Percentiles rank a stretch among this genome's conserved stretches.
phyloP scores from a whole-genome alignment of 2,888 invertebrate species.

The Yponomeuta plumbellus region DNA sequence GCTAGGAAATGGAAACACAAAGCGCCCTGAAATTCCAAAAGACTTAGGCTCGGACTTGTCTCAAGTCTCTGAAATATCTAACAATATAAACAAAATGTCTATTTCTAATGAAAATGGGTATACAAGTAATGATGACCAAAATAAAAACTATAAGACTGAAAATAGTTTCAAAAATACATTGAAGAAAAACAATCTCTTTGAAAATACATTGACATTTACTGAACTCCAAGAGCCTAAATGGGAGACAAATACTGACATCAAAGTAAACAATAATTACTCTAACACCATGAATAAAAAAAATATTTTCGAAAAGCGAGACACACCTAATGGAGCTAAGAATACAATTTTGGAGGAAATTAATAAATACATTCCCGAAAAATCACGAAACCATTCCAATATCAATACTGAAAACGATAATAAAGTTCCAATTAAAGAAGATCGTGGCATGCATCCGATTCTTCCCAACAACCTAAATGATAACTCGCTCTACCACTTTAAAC shows the following conservation, averaged over 20 bases:
- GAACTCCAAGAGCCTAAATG: slow-evolving; percentile 40
- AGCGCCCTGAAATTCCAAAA: slow-evolving; percentile 29
- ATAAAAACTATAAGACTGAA: slow-evolving; percentile 47
- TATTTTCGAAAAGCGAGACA: slow-evolving; percentile 53
- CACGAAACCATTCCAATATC: slow-evolving; percentile 30
- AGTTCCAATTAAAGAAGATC: slow-evolving; percentile 35
- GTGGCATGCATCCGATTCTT: slow-evolving; percentile 35
- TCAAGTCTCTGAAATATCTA: slow-evolving; percentile 28
- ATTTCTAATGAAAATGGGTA: slow-evolving; percentile 45
- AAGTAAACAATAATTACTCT: slow-evolving; percentile 46
- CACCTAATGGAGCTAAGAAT: slow-evolving; percentile 19
- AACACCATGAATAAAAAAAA: slow-evolving; percentile 61
- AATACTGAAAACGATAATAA: slow-evolving; percentile 34
- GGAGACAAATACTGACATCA: slow-evolving; percentile 42
- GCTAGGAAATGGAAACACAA: neutral
- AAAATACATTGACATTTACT: slow-evolving; percentile 47
- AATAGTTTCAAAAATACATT: slow-evolving; percentile 42
- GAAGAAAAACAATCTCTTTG: slow-evolving; percentile 41
- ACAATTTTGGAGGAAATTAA: slow-evolving; percentile 2
- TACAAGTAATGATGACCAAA: slow-evolving; percentile 46
- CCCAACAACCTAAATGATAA: slow-evolving; percentile 53
- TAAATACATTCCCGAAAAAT: slow-evolving; percentile 3
- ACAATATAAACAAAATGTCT: slow-evolving; percentile 32
- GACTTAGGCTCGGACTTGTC: slow-evolving; percentile 32
- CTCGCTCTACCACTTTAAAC: slow-evolving; percentile 52